Evolutionary conservation across 2,797 vertebrate genomes (phyloP).

Genomic region (Hemibagrus guttatus): DNA sequence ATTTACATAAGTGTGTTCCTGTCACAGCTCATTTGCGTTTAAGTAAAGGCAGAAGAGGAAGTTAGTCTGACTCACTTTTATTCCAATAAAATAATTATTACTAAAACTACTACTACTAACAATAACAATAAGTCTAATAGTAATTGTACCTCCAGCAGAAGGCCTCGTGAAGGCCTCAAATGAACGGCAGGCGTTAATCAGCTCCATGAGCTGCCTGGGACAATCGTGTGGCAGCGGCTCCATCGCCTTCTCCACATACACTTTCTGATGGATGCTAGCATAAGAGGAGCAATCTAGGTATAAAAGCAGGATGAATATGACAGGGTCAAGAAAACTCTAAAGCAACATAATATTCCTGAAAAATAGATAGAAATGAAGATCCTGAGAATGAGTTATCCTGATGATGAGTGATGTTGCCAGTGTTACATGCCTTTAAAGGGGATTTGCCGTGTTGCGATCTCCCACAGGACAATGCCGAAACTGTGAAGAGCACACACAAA

Average conservation of each 20-base stretch:
- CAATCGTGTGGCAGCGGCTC: conserved; percentile 77
- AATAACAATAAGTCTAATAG: background rate
- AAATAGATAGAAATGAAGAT: background rate
- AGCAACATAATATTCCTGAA: background rate
- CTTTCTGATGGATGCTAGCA: conserved; percentile 67
- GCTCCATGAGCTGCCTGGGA: conserved; percentile 62
- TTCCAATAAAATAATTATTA: background rate
- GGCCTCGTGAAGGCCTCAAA: conserved; percentile 76
- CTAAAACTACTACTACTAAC: background rate
- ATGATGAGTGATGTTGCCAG: background rate
- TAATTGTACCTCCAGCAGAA: conserved; percentile 74
- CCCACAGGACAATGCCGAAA: conserved; percentile 89
- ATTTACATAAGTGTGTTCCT: background rate
- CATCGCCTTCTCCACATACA: conserved; percentile 54
- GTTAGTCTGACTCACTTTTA: background rate
- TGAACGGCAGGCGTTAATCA: conserved; percentile 75
- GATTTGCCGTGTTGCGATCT: conserved; percentile 77
- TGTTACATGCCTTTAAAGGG: conserved; percentile 78
- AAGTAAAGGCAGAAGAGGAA: background rate
- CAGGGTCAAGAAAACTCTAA: background rate
- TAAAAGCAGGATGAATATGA: background rate
- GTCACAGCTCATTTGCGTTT: background rate
- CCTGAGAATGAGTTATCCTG: background rate
- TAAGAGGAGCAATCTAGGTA: conserved; percentile 16
- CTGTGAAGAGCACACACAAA: conserved; percentile 65